Evolutionary conservation across 1,140 invertebrate species (phyloP).

Genomic region (Procambarus virginalis): DNA sequence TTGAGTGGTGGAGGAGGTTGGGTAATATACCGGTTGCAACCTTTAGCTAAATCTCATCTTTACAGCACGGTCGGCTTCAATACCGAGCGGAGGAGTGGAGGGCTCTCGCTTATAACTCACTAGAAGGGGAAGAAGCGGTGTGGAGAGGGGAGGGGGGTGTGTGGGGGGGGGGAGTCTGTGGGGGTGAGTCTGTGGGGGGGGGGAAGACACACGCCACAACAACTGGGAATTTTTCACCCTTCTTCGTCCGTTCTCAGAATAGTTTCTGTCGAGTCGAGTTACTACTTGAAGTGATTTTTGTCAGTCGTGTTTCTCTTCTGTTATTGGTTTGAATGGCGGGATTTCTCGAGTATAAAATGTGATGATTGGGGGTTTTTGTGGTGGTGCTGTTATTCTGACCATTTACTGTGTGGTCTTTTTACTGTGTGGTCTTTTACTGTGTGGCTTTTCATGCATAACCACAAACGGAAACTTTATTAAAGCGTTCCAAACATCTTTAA

Average conservation of each 20-base stretch:
- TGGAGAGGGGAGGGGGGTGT: too few relatives aligned
- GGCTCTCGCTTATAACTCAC: constrained; percentile 18
- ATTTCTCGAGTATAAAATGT: neutral
- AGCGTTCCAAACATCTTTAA: constrained; percentile 52
- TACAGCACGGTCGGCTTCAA: constrained; percentile 40
- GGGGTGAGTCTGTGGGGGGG: neutral
- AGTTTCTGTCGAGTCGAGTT: constrained; percentile 5
- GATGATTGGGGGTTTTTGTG: constrained; percentile 22
- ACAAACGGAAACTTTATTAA: constrained; percentile 63
- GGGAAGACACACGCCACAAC: constrained; percentile 5
- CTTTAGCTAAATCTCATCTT: constrained; percentile 55
- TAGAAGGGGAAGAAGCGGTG: constrained; percentile 22
- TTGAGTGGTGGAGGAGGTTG: constrained; percentile 31
- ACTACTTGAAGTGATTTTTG: neutral
- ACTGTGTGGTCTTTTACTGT: constrained; percentile 32
- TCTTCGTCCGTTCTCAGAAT: constrained; percentile 40
- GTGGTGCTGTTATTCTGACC: constrained; percentile 41
- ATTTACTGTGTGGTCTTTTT: constrained; percentile 14
- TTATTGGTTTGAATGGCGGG: neutral
- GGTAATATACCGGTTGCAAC: constrained; percentile 54
- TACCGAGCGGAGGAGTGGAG: constrained; percentile 27
- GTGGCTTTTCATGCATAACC: constrained; percentile 56
- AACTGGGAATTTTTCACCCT: constrained; percentile 29
- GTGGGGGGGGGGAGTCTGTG: too few relatives aligned
- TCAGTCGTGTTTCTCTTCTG: neutral